Percentiles rank a stretch among this genome's conserved stretches.
These are phyloP conservation scores for Pyrgilauda ruficollis DNA, from an alignment of 2,113 vertebrate genomes.

Conservation along the genomic window DNA sequence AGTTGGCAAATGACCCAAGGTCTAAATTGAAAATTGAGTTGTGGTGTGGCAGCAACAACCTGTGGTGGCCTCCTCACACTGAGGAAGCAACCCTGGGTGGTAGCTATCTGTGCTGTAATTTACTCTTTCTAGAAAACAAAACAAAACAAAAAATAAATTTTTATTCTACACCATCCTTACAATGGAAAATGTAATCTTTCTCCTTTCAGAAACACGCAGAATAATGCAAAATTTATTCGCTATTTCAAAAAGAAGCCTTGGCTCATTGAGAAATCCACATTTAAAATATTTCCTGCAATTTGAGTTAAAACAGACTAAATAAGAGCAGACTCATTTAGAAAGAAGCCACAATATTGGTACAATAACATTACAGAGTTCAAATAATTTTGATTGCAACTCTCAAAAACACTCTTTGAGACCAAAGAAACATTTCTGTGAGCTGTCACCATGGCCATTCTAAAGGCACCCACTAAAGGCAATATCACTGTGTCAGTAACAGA, in stretches of 20 bases:
- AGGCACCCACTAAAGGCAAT: neutral
- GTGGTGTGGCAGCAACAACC: neutral
- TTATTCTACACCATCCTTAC: neutral
- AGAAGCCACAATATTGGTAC: neutral
- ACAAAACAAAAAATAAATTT: neutral
- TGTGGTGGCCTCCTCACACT: neutral
- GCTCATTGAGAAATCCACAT: neutral
- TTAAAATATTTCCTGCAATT: neutral
- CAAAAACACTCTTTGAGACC: neutral
- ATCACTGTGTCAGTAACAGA: neutral
- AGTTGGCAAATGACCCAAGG: neutral
- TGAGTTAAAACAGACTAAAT: neutral
- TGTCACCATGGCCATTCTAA: neutral
- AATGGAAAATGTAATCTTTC: neutral
- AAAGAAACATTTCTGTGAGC: neutral
- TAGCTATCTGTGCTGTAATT: neutral
- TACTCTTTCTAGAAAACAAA: neutral
- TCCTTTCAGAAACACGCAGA: neutral
- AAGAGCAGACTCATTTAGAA: neutral
- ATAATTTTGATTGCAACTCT: neutral
- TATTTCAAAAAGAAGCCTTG: neutral
- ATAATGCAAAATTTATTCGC: neutral
- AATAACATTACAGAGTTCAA: neutral
- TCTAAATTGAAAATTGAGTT: neutral
- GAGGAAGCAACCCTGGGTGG: neutral